Evolutionary conservation across 2,888 invertebrate species (phyloP).

Genomic region (Diploptera punctata): DNA sequence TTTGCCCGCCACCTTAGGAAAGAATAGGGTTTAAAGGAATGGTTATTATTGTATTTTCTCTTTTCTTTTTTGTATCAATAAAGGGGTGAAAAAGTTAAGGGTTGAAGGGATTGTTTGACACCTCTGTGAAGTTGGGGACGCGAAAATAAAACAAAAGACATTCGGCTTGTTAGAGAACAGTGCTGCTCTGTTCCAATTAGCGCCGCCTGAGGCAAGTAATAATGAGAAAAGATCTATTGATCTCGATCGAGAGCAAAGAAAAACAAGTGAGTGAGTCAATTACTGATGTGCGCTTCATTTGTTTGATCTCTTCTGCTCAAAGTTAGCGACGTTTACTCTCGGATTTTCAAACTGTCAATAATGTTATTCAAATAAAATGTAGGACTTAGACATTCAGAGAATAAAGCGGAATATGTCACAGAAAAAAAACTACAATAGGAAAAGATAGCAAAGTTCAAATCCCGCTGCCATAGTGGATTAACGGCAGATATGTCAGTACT

Average conservation of each 20-base stretch:
- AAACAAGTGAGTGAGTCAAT: not conserved
- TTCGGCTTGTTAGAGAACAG: conserved; percentile 19
- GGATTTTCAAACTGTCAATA: too few relatives aligned
- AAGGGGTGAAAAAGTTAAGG: conserved; percentile 25
- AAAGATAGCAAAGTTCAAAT: too few relatives aligned
- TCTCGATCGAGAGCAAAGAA: not conserved
- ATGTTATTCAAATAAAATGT: too few relatives aligned
- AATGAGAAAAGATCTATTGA: conserved; percentile 7
- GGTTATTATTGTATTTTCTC: conserved; percentile 25
- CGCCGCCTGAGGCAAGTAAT: conserved; percentile 3
- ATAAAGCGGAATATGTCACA: too few relatives aligned
- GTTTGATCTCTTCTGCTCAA: too few relatives aligned
- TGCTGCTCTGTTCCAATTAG: conserved; percentile 19
- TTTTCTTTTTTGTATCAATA: conserved; percentile 8
- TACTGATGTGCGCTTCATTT: not conserved
- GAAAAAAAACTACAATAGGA: too few relatives aligned
- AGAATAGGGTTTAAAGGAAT: conserved; percentile 20
- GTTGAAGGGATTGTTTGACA: conserved; percentile 28
- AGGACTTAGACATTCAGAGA: too few relatives aligned
- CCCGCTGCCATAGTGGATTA: too few relatives aligned
- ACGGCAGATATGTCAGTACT: too few relatives aligned
- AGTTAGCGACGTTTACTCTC: too few relatives aligned
- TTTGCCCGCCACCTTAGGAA: conserved; percentile 11
- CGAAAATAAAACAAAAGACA: conserved; percentile 23
- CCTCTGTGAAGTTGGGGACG: conserved; percentile 23